A percentile compares a stretch with the other conserved stretches of the same genome.
Conservation (phyloP, 2,113 vertebrate species). For the Saguinus midas region DNA sequence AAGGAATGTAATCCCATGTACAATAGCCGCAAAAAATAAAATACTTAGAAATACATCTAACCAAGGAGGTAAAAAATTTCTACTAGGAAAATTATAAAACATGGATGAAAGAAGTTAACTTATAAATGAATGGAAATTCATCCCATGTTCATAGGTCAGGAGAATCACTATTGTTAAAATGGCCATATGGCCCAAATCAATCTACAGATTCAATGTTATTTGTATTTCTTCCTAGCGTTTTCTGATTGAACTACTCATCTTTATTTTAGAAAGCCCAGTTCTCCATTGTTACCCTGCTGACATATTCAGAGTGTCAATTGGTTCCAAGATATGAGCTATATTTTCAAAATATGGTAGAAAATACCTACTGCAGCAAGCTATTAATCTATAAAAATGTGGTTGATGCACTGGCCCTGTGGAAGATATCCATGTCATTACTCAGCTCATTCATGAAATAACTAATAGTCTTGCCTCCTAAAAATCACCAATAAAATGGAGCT, state of each 20-base stretch:
- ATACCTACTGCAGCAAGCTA: slow-evolving; percentile 25
- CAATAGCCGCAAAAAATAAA: no score
- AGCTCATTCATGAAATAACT: background rate
- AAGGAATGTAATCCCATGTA: no score
- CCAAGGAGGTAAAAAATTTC: no score
- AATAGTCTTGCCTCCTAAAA: background rate
- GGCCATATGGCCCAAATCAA: no score
- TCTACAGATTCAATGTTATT: background rate
- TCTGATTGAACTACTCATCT: background rate
- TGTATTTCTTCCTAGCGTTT: background rate
- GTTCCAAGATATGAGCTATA: background rate
- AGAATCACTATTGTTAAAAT: no score
- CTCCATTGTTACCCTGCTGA: background rate
- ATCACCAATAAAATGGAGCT: background rate
- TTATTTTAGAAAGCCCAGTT: background rate
- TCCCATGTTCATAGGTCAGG: no score
- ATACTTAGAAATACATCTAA: no score
- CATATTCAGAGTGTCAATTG: slow-evolving; percentile 10
- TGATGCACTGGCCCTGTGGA: background rate
- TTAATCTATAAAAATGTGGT: background rate
- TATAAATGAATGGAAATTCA: no score
- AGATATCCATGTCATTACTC: background rate
- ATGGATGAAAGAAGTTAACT: no score
- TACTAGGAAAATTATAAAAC: no score
- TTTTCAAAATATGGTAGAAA: slow-evolving; percentile 15